A percentile compares a stretch with the other conserved stretches of the same genome.
Evolutionary conservation across 2,113 vertebrate species (phyloP).

Genomic region (Prionailurus viverrinus): DNA sequence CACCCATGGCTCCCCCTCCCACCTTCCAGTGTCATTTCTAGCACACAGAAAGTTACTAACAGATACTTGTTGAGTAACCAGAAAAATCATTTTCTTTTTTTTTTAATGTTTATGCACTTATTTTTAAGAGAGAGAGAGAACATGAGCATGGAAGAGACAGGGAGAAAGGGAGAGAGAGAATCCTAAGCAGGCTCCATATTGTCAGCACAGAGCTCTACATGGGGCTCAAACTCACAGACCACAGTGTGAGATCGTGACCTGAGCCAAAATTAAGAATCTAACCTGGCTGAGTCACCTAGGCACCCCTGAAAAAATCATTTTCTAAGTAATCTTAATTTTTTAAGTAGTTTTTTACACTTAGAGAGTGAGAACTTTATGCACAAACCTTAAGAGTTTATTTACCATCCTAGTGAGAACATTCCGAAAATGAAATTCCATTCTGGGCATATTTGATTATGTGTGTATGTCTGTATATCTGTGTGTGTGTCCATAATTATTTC

Average conservation of each 20-base stretch:
- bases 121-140: too few species aligned
- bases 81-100: not conserved
- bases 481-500: not conserved
- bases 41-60: not conserved
- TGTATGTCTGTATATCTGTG: not conserved
- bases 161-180: too few species aligned
- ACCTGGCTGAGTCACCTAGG: too few species aligned
- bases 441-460: not conserved
- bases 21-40: not conserved
- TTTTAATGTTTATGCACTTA: too few species aligned
- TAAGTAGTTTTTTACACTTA: not conserved
- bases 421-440: constrained; percentile 35
- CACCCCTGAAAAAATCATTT: not conserved
- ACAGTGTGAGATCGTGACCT: too few species aligned
- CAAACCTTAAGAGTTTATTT: not conserved
- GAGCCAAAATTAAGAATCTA: too few species aligned
- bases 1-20: not conserved
- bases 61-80: not conserved
- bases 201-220: too few species aligned
- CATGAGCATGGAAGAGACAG: too few species aligned
- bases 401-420: not conserved
- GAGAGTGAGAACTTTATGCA: not conserved
- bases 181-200: too few species aligned
- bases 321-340: not conserved
- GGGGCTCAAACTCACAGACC: too few species aligned